Evolutionary conservation across 2,888 invertebrate genomes (phyloP).

Genomic region (Thyatira batis): DNA sequence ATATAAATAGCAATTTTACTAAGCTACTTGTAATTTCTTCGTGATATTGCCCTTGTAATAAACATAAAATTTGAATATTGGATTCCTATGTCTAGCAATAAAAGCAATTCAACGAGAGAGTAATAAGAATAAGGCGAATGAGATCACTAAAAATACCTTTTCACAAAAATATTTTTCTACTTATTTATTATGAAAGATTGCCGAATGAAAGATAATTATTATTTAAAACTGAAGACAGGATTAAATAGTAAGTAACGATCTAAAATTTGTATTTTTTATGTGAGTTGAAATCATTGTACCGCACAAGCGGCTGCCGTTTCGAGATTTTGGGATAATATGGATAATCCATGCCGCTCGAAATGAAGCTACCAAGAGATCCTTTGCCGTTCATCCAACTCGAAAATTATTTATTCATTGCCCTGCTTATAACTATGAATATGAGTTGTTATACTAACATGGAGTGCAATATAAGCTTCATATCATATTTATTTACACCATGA

Average conservation of each 20-base stretch:
- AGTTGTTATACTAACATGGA: slow-evolving; percentile 35
- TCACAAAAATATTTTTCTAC: too few relatives aligned
- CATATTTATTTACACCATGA: slow-evolving; percentile 35
- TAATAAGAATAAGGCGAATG: neutral
- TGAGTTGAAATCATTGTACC: slow-evolving; percentile 62
- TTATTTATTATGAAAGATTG: neutral
- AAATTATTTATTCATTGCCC: slow-evolving; percentile 72
- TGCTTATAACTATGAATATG: slow-evolving; percentile 56
- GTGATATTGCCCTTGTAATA: neutral
- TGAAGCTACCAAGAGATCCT: slow-evolving; percentile 64
- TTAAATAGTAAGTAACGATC: slow-evolving; percentile 59
- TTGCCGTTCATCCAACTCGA: slow-evolving; percentile 60
- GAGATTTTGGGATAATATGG: slow-evolving; percentile 77
- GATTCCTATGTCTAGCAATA: neutral
- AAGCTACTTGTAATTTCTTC: neutral
- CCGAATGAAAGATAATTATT: slow-evolving; percentile 44
- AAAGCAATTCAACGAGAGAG: neutral
- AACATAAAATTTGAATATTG: neutral
- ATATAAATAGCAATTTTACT: neutral
- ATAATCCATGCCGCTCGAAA: slow-evolving; percentile 69
- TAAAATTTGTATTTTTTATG: slow-evolving; percentile 66
- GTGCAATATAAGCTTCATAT: slow-evolving; percentile 24
- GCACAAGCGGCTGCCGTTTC: slow-evolving; percentile 56
- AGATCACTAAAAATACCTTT: neutral
- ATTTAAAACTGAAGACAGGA: slow-evolving; percentile 48